These are phyloP conservation scores for Drosophila ustulata DNA, from an alignment of 2,888 invertebrate species.

Conservation along the genomic window DNA sequence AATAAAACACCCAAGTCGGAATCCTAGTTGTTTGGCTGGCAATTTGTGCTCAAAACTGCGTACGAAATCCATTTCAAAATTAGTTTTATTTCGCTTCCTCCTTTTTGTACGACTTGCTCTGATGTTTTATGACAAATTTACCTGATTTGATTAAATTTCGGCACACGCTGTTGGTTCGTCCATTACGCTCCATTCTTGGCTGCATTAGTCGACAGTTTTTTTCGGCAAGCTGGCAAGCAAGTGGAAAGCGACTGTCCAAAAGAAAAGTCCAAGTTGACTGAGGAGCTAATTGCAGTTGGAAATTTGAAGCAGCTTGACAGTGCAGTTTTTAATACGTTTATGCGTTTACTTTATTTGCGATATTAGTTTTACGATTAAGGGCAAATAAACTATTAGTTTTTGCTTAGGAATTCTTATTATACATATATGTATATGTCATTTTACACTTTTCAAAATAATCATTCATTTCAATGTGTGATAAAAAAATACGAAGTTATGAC, in stretches of 20 bases:
- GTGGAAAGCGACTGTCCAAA: not conserved
- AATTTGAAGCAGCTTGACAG: slow-evolving; percentile 1
- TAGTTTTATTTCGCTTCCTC: slow-evolving; percentile 62
- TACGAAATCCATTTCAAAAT: slow-evolving; percentile 82
- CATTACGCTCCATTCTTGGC: slow-evolving; percentile 26
- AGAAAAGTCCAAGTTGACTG: slow-evolving; percentile 7
- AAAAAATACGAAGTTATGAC: too few species aligned
- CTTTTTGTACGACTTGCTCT: slow-evolving; percentile 22
- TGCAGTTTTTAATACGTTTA: slow-evolving; percentile 4
- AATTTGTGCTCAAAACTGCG: slow-evolving; percentile 80
- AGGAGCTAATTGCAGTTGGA: slow-evolving; percentile 30
- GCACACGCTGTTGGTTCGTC: slow-evolving; percentile 40
- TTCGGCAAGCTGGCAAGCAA: not conserved
- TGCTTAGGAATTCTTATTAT: too few species aligned
- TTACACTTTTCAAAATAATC: too few species aligned
- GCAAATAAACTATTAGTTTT: too few species aligned
- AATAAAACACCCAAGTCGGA: slow-evolving; percentile 46
- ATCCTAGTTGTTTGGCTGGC: slow-evolving; percentile 31
- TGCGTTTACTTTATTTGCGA: not conserved
- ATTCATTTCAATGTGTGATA: too few species aligned
- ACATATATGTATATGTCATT: too few species aligned
- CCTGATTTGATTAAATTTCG: slow-evolving; percentile 84
- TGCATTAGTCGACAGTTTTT: slow-evolving; percentile 33
- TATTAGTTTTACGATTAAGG: not conserved
- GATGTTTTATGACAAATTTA: slow-evolving; percentile 83